A percentile compares a stretch with the other conserved stretches of the same genome.
These are phyloP conservation scores for Aphelenchoides bicaudatus DNA, from an alignment of 2,888 invertebrate genomes.

Conservation along the genomic window DNA sequence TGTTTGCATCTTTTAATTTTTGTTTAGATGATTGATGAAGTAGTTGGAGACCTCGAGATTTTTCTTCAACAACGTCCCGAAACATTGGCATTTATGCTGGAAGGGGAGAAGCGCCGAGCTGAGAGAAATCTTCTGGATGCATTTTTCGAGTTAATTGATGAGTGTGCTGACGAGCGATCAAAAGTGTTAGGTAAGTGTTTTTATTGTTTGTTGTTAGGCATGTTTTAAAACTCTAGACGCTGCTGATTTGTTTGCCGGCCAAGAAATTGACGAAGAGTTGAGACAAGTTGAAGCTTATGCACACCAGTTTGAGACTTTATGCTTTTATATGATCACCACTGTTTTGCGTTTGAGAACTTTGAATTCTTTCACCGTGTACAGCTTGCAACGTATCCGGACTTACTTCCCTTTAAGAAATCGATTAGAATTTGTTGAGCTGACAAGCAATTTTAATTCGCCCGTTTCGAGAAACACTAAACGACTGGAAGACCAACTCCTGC, in stretches of 20 bases:
- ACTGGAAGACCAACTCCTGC: slow-evolving; percentile 1
- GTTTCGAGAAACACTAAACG: neutral
- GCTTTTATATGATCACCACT: neutral
- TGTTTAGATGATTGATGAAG: slow-evolving; percentile 9
- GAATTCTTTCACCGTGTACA: neutral
- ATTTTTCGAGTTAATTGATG: slow-evolving; percentile 1
- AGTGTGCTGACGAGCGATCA: neutral
- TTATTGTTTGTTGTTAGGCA: too few relatives aligned
- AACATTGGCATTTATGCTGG: neutral
- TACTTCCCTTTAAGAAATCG: neutral
- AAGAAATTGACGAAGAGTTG: neutral
- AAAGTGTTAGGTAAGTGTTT: too few relatives aligned
- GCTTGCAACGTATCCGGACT: neutral
- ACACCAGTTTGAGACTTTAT: neutral
- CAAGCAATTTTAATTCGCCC: too few relatives aligned
- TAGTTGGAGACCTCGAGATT: neutral
- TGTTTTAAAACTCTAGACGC: too few relatives aligned
- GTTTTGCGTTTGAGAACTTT: slow-evolving; percentile 6
- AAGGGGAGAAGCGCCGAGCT: neutral
- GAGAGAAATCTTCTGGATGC: neutral
- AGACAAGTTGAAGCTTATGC: neutral
- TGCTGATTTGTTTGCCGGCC: too few relatives aligned
- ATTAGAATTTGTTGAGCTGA: slow-evolving; percentile 2
- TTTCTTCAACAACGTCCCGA: slow-evolving; percentile 5
- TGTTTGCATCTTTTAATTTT: too few relatives aligned